These are phyloP conservation scores for Apamea crenata DNA, from an alignment of 2,888 invertebrate genomes.

Conservation along the genomic window DNA sequence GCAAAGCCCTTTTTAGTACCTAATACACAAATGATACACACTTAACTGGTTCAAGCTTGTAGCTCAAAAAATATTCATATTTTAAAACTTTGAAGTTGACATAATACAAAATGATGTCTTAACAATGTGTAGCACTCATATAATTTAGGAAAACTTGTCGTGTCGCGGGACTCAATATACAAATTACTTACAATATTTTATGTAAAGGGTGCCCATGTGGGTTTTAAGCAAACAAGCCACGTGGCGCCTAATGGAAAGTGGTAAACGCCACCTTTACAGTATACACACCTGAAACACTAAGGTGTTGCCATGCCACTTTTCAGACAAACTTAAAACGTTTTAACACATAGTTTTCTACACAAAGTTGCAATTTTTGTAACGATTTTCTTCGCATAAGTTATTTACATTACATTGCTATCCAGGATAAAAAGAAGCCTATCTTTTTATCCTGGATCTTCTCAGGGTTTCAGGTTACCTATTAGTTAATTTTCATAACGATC, in stretches of 20 bases:
- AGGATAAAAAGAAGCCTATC: background rate
- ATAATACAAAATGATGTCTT: background rate
- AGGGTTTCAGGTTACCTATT: background rate
- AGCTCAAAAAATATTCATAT: background rate
- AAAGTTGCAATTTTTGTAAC: no score
- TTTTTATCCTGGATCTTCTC: no score
- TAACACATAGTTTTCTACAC: background rate
- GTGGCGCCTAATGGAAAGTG: slow-evolving; percentile 31
- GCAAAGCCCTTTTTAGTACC: background rate
- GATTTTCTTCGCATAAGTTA: background rate
- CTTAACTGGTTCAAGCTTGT: background rate
- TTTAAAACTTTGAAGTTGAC: background rate
- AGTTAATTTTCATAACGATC: background rate
- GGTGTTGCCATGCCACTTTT: background rate
- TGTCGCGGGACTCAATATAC: background rate
- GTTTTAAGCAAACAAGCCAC: slow-evolving; percentile 19
- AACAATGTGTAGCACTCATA: background rate
- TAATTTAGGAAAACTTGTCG: background rate
- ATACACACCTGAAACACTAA: background rate
- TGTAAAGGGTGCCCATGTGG: slow-evolving; percentile 25
- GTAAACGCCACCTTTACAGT: background rate
- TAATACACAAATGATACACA: background rate
- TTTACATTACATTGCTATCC: background rate
- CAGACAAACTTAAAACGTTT: background rate
- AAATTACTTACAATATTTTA: slow-evolving; percentile 29